Conservation (phyloP, 2,113 vertebrate species). For the Scartelaos histophorus region DNA sequence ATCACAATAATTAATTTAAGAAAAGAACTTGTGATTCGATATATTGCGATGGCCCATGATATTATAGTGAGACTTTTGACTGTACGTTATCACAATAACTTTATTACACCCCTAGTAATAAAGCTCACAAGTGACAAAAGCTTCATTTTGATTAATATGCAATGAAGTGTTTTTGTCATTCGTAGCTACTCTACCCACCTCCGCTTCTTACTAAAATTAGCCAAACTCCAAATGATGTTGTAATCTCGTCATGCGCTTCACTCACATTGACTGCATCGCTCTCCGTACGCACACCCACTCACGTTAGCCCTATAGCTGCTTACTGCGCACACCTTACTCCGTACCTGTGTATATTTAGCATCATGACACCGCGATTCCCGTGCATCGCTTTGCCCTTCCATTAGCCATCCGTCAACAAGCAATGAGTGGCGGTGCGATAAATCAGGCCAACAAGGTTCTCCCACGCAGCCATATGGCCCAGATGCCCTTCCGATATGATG, state of each 20-base stretch:
- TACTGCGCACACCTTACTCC: background rate
- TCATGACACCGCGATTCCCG: conserved; percentile 18
- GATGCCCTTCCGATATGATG: conserved; percentile 45
- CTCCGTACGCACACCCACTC: background rate
- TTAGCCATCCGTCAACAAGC: conserved; percentile 55
- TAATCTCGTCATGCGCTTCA: background rate
- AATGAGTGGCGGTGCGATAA: conserved; percentile 42
- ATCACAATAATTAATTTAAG: too few species aligned
- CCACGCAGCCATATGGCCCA: conserved; percentile 22
- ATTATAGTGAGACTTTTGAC: too few species aligned
- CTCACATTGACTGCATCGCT: too few species aligned
- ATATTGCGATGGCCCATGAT: too few species aligned
- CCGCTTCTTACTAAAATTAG: too few species aligned
- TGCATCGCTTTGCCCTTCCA: conserved; percentile 19
- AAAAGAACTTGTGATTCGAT: too few species aligned
- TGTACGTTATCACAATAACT: too few species aligned
- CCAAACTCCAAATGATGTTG: background rate
- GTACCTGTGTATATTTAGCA: background rate
- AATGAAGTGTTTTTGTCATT: too few species aligned
- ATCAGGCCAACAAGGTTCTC: conserved; percentile 60
- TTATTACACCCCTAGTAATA: too few species aligned
- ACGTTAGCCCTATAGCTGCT: background rate
- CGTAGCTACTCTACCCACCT: too few species aligned
- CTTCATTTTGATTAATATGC: too few species aligned
- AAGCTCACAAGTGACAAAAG: too few species aligned